A percentile compares a stretch with the other conserved stretches of the same genome.
These are phyloP conservation scores for Heliothis virescens DNA, from an alignment of 1,140 invertebrate genomes.

Conservation along the genomic window DNA sequence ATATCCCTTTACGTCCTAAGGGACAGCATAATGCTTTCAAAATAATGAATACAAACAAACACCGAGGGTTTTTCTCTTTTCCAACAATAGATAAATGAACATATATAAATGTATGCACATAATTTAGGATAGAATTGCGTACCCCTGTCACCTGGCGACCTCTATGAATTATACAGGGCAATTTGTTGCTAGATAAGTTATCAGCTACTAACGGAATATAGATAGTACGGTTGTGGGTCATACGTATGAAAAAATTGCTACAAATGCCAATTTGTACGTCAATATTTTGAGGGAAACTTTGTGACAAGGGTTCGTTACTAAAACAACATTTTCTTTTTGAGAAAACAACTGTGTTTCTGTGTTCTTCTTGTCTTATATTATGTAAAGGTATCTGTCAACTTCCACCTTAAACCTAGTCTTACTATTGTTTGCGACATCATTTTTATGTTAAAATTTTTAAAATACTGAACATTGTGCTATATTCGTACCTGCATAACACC, in stretches of 20 bases:
- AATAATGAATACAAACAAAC: slow-evolving; percentile 68
- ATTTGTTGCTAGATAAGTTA: slow-evolving; percentile 66
- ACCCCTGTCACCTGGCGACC: slow-evolving; percentile 60
- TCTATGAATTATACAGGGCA: slow-evolving; percentile 66
- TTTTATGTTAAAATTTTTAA: too few relatives aligned
- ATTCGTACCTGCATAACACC: too few relatives aligned
- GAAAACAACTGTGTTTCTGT: too few relatives aligned
- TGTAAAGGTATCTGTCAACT: too few relatives aligned
- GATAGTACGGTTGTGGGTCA: slow-evolving; percentile 8
- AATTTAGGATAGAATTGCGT: slow-evolving; percentile 56
- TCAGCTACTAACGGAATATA: slow-evolving; percentile 49
- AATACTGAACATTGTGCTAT: too few relatives aligned
- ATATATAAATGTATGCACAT: slow-evolving; percentile 62
- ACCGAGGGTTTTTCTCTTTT: slow-evolving; percentile 48
- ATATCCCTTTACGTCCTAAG: slow-evolving; percentile 37
- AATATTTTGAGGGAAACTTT: slow-evolving; percentile 10
- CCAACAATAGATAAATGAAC: slow-evolving; percentile 53
- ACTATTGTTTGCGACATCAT: too few relatives aligned
- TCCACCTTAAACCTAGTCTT: too few relatives aligned
- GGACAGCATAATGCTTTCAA: slow-evolving; percentile 67
- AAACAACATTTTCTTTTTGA: background rate
- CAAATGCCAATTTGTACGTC: slow-evolving; percentile 37
- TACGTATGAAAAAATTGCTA: slow-evolving; percentile 21
- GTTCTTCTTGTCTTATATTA: too few relatives aligned
- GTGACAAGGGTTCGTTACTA: background rate